Evolutionary conservation across 2,888 invertebrate species (phyloP), one percentile per base, ranked within the genome.

Genomic region (Cartodere bifasciata): DNA sequence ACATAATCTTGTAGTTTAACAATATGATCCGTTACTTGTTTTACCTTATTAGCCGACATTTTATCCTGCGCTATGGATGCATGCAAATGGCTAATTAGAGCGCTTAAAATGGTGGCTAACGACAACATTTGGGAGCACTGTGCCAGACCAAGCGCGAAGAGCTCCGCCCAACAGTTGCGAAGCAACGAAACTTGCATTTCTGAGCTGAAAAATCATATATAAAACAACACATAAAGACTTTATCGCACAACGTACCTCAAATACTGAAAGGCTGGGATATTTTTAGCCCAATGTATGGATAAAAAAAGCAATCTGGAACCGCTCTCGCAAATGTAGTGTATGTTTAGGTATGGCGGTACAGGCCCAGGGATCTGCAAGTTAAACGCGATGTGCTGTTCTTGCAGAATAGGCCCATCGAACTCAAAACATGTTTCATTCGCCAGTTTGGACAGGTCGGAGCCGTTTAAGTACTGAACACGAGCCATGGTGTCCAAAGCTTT

Each of bases 281-380:
- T 81, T 42, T 81, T 70, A 29, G 87, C 74, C 90, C 94, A 95
- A 50, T 92, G 82, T 34, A 92, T 81, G 9, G 83, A 77, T 6
- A 91, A 72, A 52, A 92, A 91, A 33, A 97, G 70, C 31, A 97
- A 70, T 28, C 95, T 65, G 2, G 94, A 90, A 13, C 90, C 92
- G 44, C 86, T 87, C 65, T 97, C 95, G 63, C 92, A 95, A 29
- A 88, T 85, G 50, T 87, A 92, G 64, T 94, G 92, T 50, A 88
- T 76, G 44, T 91, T 88, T 47, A 92, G 71, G 62, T 85, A 87
- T n/a, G 84, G 72, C 9, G 90, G 85, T 46, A 86, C 79, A 4
- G 86, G 75, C 13, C 74, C 72, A 9, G 78, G 75, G 23, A 84
- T 76, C 45, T 82, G 79, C 42, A 88, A 60, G 48, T 77, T 76